A percentile compares a stretch with the other conserved stretches of the same genome.
Conservation (phyloP, 2,888 invertebrate species). For the Orthonychiurus folsomi region DNA sequence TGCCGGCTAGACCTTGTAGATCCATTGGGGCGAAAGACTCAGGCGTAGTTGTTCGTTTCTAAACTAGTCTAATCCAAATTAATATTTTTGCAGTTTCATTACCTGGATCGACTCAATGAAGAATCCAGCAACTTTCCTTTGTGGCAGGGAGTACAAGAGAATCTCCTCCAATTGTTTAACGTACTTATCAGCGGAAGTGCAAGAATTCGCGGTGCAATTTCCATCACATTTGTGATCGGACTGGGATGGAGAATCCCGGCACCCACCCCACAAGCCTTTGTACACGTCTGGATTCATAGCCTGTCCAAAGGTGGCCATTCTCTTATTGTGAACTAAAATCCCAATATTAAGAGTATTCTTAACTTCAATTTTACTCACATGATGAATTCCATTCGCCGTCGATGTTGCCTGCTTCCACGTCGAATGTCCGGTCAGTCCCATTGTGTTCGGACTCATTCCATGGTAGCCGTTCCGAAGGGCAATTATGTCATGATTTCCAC, state of each 20-base stretch:
- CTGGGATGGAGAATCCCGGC: slow-evolving; percentile 79
- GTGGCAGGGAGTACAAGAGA: slow-evolving; percentile 67
- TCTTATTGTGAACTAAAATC: too few species aligned
- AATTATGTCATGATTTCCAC: slow-evolving; percentile 73
- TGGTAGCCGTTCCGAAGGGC: slow-evolving; percentile 71
- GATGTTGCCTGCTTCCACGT: slow-evolving; percentile 70
- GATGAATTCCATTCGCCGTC: slow-evolving; percentile 63
- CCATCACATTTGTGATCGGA: slow-evolving; percentile 55
- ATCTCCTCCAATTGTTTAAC: slow-evolving; percentile 71
- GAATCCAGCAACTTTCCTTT: slow-evolving; percentile 72
- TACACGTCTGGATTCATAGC: slow-evolving; percentile 87
- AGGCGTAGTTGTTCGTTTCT: too few species aligned
- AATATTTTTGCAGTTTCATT: too few species aligned
- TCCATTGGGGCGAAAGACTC: background rate
- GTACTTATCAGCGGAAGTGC: slow-evolving; percentile 63
- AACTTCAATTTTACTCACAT: slow-evolving; percentile 50
- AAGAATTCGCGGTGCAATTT: slow-evolving; percentile 32
- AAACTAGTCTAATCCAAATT: too few species aligned
- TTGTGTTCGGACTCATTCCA: slow-evolving; percentile 75
- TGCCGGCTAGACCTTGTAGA: background rate
- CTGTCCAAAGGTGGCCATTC: slow-evolving; percentile 49
- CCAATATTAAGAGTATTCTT: slow-evolving; percentile 15
- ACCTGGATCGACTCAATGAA: slow-evolving; percentile 91
- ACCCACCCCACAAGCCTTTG: slow-evolving; percentile 86
- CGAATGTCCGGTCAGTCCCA: slow-evolving; percentile 70